Conservation (phyloP, 2,797 vertebrate species). For the Gymnopithys bicolor region DNA sequence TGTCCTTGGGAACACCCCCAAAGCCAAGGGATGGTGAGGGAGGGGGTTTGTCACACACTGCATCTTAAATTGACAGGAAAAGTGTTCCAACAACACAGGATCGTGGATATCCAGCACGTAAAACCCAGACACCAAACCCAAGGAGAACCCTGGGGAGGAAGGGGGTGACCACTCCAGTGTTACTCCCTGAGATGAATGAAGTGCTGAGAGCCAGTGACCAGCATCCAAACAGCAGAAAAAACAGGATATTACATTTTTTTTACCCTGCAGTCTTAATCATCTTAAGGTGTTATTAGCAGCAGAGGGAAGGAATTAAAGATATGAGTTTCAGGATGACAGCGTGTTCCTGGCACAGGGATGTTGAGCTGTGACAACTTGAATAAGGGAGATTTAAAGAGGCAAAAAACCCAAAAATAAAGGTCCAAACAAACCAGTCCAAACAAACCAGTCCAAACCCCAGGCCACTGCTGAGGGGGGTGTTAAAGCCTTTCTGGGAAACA, state of each 20-base stretch:
- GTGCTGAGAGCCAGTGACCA: not conserved
- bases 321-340: constrained; percentile 26
- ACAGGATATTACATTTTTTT: not conserved
- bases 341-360: constrained; percentile 33
- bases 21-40: not conserved
- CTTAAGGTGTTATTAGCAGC: constrained; percentile 60
- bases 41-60: not conserved
- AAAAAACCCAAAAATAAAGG: not conserved
- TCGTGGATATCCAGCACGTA: too few relatives aligned
- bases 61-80: not conserved
- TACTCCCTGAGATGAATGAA: not conserved
- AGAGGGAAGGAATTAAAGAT: constrained; percentile 51
- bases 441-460: not conserved
- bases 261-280: not conserved
- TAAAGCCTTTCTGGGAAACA: not conserved
- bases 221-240: not conserved
- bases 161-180: not conserved
- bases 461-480: not conserved
- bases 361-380: constrained; percentile 12
- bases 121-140: not conserved
- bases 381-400: not conserved
- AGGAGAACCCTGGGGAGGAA: not conserved
- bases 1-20: not conserved
- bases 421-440: not conserved
- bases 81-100: fast-evolving